Conservation (phyloP, 2,113 vertebrate species). For the Zapus hudsonius region DNA sequence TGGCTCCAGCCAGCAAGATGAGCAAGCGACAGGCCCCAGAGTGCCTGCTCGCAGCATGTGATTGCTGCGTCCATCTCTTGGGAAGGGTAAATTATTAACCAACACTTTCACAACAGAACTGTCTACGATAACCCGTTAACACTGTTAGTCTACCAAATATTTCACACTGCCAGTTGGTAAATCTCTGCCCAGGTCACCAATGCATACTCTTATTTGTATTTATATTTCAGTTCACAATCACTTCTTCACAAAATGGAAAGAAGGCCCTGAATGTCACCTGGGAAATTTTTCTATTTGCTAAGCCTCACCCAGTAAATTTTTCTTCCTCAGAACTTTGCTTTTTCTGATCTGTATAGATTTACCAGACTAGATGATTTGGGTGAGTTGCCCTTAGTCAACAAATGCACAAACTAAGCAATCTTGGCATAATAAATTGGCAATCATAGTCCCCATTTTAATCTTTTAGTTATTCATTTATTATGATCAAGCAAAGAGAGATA, state of each 20-base stretch:
- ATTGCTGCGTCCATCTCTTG: constrained; percentile 80
- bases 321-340: not conserved
- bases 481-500: no score
- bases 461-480: no score
- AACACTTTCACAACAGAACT: constrained; percentile 84
- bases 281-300: constrained; percentile 44
- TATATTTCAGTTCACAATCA: constrained; percentile 67
- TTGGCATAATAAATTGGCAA: not conserved
- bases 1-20: constrained; percentile 62
- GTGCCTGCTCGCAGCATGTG: constrained; percentile 65
- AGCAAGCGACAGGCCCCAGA: constrained; percentile 74
- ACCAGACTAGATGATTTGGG: not conserved
- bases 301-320: not conserved
- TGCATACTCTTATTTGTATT: constrained; percentile 62
- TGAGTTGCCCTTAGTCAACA: not conserved
- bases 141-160: constrained; percentile 82
- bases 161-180: constrained; percentile 80
- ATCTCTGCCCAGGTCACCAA: constrained; percentile 83
- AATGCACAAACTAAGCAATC: not conserved
- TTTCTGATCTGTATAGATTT: not conserved
- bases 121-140: constrained; percentile 87
- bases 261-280: constrained; percentile 28
- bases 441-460: not conserved
- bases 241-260: constrained; percentile 72
- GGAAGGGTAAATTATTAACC: constrained; percentile 88